phyloP scores from a whole-genome alignment of 2,113 vertebrate species.

The Sphaerodactylus townsendi region DNA sequence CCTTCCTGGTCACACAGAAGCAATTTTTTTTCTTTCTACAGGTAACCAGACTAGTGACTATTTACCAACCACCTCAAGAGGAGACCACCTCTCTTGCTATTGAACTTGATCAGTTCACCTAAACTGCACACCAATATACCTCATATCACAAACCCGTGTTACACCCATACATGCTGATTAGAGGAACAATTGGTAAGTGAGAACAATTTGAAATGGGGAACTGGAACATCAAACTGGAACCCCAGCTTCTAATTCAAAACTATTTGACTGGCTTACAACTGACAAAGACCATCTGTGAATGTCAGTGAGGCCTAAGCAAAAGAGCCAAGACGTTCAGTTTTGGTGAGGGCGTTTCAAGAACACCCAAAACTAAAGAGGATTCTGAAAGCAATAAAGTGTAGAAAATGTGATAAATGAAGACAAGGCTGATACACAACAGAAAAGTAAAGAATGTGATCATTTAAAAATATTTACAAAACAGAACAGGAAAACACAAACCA shows the following conservation, averaged over 20 bases:
- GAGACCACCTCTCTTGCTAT: neutral
- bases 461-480: neutral
- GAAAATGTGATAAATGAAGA: no score
- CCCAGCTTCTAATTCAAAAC: neutral
- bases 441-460: neutral
- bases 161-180: neutral
- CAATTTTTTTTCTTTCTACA: neutral
- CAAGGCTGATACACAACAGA: neutral
- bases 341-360: neutral
- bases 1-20: neutral
- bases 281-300: neutral
- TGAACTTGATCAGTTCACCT: neutral
- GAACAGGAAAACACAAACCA: neutral
- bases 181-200: neutral
- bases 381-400: neutral
- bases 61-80: neutral
- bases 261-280: no score
- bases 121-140: neutral
- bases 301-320: neutral
- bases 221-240: neutral
- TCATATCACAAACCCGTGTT: neutral
- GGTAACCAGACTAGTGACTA: neutral
- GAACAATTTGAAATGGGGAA: neutral
- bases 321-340: neutral
- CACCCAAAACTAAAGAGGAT: neutral